A percentile compares a stretch with the other conserved stretches of the same genome.
phyloP scores from a whole-genome alignment of 1,140 invertebrate species.

The Drosophila micromelanica region DNA sequence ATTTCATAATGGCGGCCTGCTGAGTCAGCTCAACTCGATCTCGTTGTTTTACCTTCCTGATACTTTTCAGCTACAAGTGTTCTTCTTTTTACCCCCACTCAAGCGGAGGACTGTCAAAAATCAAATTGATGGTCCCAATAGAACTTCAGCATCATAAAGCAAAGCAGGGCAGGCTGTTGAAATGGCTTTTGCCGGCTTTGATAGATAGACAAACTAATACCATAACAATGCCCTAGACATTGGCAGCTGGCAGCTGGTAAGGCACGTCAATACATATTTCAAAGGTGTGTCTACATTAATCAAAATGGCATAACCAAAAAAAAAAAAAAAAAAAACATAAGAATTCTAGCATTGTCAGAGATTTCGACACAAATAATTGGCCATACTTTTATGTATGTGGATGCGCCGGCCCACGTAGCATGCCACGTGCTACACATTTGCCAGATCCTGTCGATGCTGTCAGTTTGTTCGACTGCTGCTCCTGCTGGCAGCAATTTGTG shows the following conservation, averaged over 20 bases:
- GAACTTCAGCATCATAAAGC: conserved; percentile 41
- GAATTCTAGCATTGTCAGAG: conserved; percentile 26
- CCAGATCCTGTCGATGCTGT: conserved; percentile 15
- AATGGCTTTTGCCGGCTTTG: conserved; percentile 65
- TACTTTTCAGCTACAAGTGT: conserved; percentile 38
- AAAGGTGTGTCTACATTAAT: conserved; percentile 70
- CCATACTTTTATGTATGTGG: conserved; percentile 3
- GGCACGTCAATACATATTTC: conserved; percentile 66
- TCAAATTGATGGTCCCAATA: conserved; percentile 67
- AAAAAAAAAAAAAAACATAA: too few species aligned
- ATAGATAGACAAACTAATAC: conserved; percentile 56
- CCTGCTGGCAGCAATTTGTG: conserved; percentile 60
- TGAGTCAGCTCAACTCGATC: conserved; percentile 17
- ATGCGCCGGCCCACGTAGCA: conserved; percentile 8
- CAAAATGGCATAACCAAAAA: conserved; percentile 48
- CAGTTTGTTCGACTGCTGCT: neutral
- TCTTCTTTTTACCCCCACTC: neutral
- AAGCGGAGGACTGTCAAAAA: conserved; percentile 44
- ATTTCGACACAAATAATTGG: conserved; percentile 71
- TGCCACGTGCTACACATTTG: conserved; percentile 31
- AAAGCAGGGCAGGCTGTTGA: conserved; percentile 54
- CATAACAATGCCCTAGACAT: conserved; percentile 42
- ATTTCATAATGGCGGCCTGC: conserved; percentile 4
- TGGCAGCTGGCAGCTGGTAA: conserved; percentile 46
- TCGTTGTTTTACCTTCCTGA: conserved; percentile 8